phyloP scores from a whole-genome alignment of 2,113 vertebrate genomes.

The Anolis sagrei region DNA sequence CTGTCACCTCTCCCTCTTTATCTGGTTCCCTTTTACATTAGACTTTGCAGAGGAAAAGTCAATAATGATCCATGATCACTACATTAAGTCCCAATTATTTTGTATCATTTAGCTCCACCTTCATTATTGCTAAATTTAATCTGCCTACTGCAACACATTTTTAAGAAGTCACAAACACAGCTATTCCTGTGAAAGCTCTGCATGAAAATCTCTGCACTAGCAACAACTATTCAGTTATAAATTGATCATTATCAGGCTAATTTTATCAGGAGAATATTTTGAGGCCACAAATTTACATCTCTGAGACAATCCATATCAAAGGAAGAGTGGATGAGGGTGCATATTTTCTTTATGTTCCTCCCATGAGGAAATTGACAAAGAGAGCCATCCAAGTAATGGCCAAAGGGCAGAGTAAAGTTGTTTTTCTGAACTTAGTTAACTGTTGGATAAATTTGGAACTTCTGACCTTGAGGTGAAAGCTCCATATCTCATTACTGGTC shows the following conservation, averaged over 20 bases:
- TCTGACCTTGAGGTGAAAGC: constrained; percentile 27
- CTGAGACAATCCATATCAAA: constrained; percentile 7
- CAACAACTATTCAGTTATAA: neutral
- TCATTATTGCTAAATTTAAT: neutral
- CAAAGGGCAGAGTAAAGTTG: neutral
- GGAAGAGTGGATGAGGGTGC: neutral
- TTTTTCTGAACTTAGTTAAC: constrained; percentile 23
- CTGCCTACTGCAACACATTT: neutral
- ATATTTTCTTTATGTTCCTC: neutral
- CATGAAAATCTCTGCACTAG: neutral
- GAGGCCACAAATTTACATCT: neutral
- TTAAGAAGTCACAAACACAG: neutral
- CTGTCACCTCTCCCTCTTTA: no score
- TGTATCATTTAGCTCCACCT: no score
- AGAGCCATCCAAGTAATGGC: neutral
- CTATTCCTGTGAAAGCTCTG: neutral
- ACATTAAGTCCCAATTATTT: neutral
- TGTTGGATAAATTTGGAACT: constrained; percentile 34
- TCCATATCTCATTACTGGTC: constrained; percentile 38
- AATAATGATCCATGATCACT: neutral
- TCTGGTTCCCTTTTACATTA: no score
- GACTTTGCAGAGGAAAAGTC: neutral
- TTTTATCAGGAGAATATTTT: neutral
- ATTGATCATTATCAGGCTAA: neutral
- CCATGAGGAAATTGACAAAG: neutral